These are phyloP conservation scores for Sebastes fasciatus DNA, from an alignment of 2,113 vertebrate species.

Conservation along the genomic window DNA sequence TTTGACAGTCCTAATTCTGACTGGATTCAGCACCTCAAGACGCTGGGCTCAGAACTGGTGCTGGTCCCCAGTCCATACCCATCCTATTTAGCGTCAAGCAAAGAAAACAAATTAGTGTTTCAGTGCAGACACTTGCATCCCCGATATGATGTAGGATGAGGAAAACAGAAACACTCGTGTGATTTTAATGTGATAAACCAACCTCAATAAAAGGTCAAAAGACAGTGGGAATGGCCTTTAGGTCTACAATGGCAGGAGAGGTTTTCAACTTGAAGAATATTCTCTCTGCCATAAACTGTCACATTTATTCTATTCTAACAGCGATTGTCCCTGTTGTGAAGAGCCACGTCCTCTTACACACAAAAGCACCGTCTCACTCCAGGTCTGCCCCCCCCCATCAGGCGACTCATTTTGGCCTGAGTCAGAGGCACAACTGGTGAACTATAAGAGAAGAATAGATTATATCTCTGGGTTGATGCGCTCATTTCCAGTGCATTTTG, in stretches of 20 bases:
- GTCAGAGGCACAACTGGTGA: conserved; percentile 14
- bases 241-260: conserved; percentile 33
- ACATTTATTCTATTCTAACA: conserved; percentile 44
- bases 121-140: not conserved
- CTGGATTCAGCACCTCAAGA: not conserved
- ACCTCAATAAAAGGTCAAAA: conserved; percentile 65
- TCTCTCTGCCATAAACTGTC: conserved; percentile 66
- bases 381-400: not conserved
- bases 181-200: conserved; percentile 52
- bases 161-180: conserved; percentile 19
- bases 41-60: not conserved
- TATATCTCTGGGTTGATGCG: conserved; percentile 4
- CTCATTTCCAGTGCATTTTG: conserved; percentile 12
- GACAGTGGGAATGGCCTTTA: conserved; percentile 65
- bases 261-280: conserved; percentile 66
- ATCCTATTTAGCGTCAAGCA: conserved; percentile 5
- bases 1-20: too few relatives aligned
- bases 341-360: conserved; percentile 46
- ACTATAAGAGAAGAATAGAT: conserved; percentile 18
- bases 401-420: conserved; percentile 6
- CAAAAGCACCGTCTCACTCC: conserved; percentile 26
- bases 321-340: conserved; percentile 39
- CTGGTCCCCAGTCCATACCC: not conserved
- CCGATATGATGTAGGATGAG: not conserved
- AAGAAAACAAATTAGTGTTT: conserved; percentile 19